Evolutionary conservation across 1,140 invertebrate species (phyloP), one percentile per base, ranked within the genome.

Genomic region (Pygmarrhopalites habei): DNA sequence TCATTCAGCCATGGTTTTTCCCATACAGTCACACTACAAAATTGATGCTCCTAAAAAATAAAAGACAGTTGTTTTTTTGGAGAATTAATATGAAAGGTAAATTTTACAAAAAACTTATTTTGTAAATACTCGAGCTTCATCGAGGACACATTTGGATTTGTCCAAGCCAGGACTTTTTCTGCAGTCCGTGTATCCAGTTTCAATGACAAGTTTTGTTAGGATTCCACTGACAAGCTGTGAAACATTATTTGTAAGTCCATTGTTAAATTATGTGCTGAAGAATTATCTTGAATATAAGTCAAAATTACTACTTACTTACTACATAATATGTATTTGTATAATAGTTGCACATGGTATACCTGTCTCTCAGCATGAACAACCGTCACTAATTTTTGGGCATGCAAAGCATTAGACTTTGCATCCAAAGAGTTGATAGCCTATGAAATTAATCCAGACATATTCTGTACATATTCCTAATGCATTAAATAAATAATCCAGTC

Each of bases 1-100:
- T 78, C 74, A 1, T 81, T 73, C 2, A 82, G 4, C 85, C 84
- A 86, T 2, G 83, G 76, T 62, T 79, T 77, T 47, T 85, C 82
- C 79, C 79, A 83, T 43, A 85, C 73, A 15, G 74, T 74, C 1
- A 85, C 74, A 2, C 77, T 51, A 65, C 85, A 87, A 46, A 78
- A 74, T 62, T 75, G 75, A 58, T 77, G 65, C 15, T 66, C 70
- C 73, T 23, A 78, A 23, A 76, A 55, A 28, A 49, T 23, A 21
- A 49, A 74, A n/a, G n/a, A n/a, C n/a, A n/a, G n/a, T n/a, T n/a
- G n/a, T n/a, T n/a, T n/a, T n/a, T n/a, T n/a, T n/a, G n/a, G n/a
- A n/a, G n/a, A 7, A 35, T 15, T 35, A 5, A 35, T 35, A 35
- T 35, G 32, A 35, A 5, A 35, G 5, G 15, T 15, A 35, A 35